Evolutionary conservation across 2,113 vertebrate genomes (phyloP), one percentile per base, ranked within the genome.

Genomic region (Daphoenositta chrysoptera): DNA sequence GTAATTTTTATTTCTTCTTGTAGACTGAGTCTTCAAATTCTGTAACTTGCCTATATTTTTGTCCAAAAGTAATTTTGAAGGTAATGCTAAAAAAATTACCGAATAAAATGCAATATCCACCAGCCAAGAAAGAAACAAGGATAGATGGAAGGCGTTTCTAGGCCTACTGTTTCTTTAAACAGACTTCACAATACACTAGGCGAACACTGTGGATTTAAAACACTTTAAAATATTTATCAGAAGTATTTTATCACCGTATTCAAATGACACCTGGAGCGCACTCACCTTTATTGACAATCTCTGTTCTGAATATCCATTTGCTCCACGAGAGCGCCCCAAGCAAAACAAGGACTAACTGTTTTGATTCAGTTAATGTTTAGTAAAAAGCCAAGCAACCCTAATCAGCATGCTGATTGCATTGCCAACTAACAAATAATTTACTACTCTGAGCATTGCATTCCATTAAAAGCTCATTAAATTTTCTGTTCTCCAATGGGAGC

Each of bases 381-480:
- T 95, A 95, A 98, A 98, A 98, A 98, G 97, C 86, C 97, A 97
- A 98, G 97, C 97, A 97, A 96, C 97, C 97, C 98, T 98, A 98
- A 98, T 98, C 98, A 98, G 98, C 97, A 98, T 98, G 98, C 98
- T 98, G 98, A 98, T 98, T 98, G 98, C 98, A 98, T 98, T 96
- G 89, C 97, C 98, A 98, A 98, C 98, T 98, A 98, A 98, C 98
- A 98, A 98, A 98, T 98, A 98, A 98, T 98, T 98, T 98, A 98
- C 98, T 98, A 98, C 97, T 98, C 97, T 89, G 97, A 98, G 98
- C 98, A 98, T 97, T 96, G 98, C 97, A 98, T 98, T 97, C 97
- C 98, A 98, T 98, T 98, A 98, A 98, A 98, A 98, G 97, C 98
- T 98, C 98, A 98, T 98, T 98, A 98, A 98, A 98, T 98, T 98